phyloP scores from a whole-genome alignment of 2,113 vertebrate genomes.

The Triplophysa dalaica region DNA sequence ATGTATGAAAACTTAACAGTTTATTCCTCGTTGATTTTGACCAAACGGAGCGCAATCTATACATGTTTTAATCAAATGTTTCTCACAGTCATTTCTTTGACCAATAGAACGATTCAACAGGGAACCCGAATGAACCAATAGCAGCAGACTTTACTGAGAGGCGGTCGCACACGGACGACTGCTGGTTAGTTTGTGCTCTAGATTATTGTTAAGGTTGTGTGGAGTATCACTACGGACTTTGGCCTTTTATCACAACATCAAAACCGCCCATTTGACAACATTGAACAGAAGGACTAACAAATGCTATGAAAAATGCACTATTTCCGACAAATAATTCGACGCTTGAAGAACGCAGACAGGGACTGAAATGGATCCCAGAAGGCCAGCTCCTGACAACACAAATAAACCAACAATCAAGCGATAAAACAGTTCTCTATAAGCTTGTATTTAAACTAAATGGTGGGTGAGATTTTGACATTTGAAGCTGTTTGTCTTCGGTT shows the following conservation, averaged over 20 bases:
- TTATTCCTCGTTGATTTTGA: neutral
- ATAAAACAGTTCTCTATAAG: conserved; percentile 8
- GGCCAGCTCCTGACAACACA: conserved; percentile 50
- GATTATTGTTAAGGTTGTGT: conserved; percentile 84
- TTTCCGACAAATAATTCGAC: conserved; percentile 9
- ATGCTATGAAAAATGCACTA: conserved; percentile 3
- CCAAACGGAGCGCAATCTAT: neutral
- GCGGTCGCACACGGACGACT: conserved; percentile 73
- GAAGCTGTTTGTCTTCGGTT: conserved; percentile 25
- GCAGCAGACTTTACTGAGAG: conserved; percentile 64
- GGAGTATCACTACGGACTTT: conserved; percentile 76
- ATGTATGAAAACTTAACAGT: too few relatives aligned
- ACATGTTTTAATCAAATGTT: conserved; percentile 16
- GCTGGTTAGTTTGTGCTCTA: conserved; percentile 77
- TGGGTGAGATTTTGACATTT: conserved; percentile 37
- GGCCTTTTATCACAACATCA: conserved; percentile 58
- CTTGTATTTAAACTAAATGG: conserved; percentile 23
- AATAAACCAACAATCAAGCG: conserved; percentile 8
- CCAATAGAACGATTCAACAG: conserved; percentile 65
- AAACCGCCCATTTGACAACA: conserved; percentile 43
- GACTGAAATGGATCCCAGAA: conserved; percentile 52
- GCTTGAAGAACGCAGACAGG: conserved; percentile 26
- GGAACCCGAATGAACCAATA: conserved; percentile 63
- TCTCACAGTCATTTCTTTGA: conserved; percentile 34
- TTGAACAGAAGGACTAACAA: conserved; percentile 54